These are phyloP conservation scores for Stegophylla sp. DNA, from an alignment of 2,888 invertebrate genomes.

Conservation along the genomic window DNA sequence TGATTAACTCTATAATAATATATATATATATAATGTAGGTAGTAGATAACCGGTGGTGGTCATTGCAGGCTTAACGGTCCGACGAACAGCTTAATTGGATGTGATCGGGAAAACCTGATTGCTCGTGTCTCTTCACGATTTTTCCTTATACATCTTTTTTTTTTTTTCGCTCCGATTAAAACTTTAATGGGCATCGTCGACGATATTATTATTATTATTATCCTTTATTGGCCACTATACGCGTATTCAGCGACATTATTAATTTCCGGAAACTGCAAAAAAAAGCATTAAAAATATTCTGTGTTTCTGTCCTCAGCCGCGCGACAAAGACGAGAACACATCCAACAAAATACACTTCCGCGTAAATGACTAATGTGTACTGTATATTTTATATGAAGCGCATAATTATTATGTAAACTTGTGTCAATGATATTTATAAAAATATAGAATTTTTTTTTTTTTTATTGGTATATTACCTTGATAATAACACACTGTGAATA, in stretches of 20 bases:
- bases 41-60: background rate
- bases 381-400: too few relatives aligned
- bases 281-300: background rate
- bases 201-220: background rate
- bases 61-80: conserved; percentile 38
- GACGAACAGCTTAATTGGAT: conserved; percentile 12
- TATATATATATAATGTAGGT: background rate
- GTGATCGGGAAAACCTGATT: conserved; percentile 32
- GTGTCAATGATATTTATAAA: too few relatives aligned
- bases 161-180: conserved; percentile 28
- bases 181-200: background rate
- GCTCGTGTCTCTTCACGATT: background rate
- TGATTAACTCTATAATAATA: background rate
- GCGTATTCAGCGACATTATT: background rate
- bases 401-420: too few relatives aligned
- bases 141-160: background rate
- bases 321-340: too few relatives aligned
- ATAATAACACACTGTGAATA: too few relatives aligned
- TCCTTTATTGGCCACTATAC: background rate
- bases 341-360: too few relatives aligned
- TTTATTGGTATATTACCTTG: too few relatives aligned
- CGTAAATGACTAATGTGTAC: too few relatives aligned
- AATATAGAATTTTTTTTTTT: too few relatives aligned
- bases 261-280: conserved; percentile 10
- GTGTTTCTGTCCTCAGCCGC: background rate